Base-by-base conservation (phyloP, 2,888 invertebrate genomes). In the Rotaria sp. region DNA sequence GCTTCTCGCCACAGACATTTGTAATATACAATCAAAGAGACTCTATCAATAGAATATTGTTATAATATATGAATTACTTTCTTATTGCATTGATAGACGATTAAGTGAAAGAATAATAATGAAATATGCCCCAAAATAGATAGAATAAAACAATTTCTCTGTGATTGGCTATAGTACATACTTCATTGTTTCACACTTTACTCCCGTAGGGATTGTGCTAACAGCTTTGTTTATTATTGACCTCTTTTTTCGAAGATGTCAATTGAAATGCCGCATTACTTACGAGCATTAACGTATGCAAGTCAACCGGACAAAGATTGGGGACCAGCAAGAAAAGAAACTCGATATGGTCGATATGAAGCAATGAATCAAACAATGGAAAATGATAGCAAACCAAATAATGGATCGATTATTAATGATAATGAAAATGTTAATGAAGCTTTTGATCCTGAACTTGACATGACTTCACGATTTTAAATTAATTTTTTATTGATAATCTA, bases 321-420 rank as follows among this genome's bases (percentile, higher is more conserved):
- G 80, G 80, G 80, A 45, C 80, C 80, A 41, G 45, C 80, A 45
- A 80, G n/a, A 80, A 80, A 80, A 41, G 45, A 41, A 45, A 11
- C n/a, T n/a, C 24, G 21, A 45, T n/a, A n/a, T 80, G 80, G 45
- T 13, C 80, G 80, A 45, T 80, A 80, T 45, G 41, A 45, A 13
- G 21, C 3, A 4, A 45, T 11, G 15, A 80, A 45, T 80, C 24
- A 10, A 80, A 80, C 50, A 4, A 18, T 1, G 10, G 18, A 80
- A 80, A 24, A 11, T 15, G 18, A n/a, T 15, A 35, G 30, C 1
- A 67, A 15, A 50, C 50, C 50, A 18, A 4, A 55, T 7, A 55
- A 67, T 18, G 30, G 21, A 50, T 1, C 13, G 7, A 15, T 35
- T 30, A 15, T 26, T 35, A 35, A 21, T 13, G 0, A 11, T 67